Evolutionary conservation across 1,140 invertebrate genomes (phyloP), one percentile per base, ranked within the genome.

Genomic region (Drosophila ercepeae): DNA sequence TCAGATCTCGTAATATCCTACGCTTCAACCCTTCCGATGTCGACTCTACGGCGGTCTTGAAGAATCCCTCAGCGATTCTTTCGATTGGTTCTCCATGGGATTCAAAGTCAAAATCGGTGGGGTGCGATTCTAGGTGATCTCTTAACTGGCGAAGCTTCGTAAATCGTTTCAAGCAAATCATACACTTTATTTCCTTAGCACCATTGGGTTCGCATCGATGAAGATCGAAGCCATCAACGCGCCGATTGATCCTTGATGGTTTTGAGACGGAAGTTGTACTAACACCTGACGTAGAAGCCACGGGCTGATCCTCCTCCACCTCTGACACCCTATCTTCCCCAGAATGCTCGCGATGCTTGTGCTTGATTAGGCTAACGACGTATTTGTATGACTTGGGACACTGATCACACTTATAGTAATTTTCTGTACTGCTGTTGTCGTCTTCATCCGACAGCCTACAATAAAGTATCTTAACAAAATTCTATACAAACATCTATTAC

Each of bases 371-470:
- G 48, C 76, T 86, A 1, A 86, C 67, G 19, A 84, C 73, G 25
- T 84, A 84, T 41, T 81, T 84, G 32, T 81, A 84, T 3, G 81
- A 69, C 4, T 86, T 84, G 11, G 51, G 55, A 19, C 79, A 84
- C 14, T 79, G 67, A 48, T 84, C 81, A 16, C 79, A 84, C 14
- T 84, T 86, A 44, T 84, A 84, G 44, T 84, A 86, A 29, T 81
- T 81, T 4, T 86, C 79, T 0, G 3, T 16, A 18, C 60, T 45
- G 23, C 60, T 48, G 44, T 6, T 63, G 6, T 52, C 79, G 21
- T 86, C 81, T 36, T 83, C 79, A 54, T 83, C 79, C 0, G 79
- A 83, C 1, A 75, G 57, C 29, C 79, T 83, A 23, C 0, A 13
- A 1, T n/a, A 16, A 39, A 5, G 13, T 7, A 54, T 29, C n/a